phyloP scores from a whole-genome alignment of 1,140 invertebrate species.

The Polypedilum pembai region DNA sequence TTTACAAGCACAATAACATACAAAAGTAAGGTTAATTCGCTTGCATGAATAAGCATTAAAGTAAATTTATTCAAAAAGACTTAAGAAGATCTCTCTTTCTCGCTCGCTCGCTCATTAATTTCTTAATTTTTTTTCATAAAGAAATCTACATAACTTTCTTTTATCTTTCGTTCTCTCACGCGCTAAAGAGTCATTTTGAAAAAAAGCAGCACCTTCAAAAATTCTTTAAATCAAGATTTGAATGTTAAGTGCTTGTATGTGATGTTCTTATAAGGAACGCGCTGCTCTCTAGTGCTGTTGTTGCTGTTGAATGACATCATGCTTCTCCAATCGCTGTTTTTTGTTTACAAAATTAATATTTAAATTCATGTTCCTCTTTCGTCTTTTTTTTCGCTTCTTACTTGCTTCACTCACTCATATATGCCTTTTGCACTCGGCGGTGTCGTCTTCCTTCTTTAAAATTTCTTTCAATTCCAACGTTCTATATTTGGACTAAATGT shows the following conservation, averaged over 20 bases:
- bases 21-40: no score
- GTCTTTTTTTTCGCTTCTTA: neutral
- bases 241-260: conserved; percentile 15
- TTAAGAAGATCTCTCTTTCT: no score
- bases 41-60: no score
- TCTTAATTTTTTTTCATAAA: no score
- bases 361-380: conserved; percentile 20
- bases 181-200: no score
- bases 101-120: no score
- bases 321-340: neutral
- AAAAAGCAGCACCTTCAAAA: neutral
- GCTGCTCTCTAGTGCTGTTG: neutral
- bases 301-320: conserved; percentile 22
- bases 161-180: no score
- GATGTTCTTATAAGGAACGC: neutral
- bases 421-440: neutral
- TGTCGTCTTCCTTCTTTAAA: neutral
- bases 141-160: no score
- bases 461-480: neutral
- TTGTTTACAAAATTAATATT: conserved; percentile 27
- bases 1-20: no score
- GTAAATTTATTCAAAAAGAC: no score
- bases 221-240: neutral
- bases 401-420: neutral
- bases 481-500: conserved; percentile 18